A percentile compares a stretch with the other conserved stretches of the same genome.
Evolutionary conservation across 2,113 vertebrate species (phyloP).

Genomic region (Epinephelus moara): DNA sequence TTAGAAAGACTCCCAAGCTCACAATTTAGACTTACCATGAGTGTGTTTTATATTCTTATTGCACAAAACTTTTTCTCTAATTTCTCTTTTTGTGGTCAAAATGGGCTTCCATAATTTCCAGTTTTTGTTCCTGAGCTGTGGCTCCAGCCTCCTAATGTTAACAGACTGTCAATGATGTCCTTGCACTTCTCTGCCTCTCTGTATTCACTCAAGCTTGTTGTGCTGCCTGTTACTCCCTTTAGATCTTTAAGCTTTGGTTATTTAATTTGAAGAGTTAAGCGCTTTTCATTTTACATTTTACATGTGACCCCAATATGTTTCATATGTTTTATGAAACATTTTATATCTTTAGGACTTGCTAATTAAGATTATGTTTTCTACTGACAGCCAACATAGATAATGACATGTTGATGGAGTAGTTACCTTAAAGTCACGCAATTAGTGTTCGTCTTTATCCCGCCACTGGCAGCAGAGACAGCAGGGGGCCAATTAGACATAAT

Average conservation of each 20-base stretch:
- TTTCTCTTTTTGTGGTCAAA: not conserved
- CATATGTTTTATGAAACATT: too few relatives aligned
- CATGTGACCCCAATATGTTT: not conserved
- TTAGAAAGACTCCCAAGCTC: not conserved
- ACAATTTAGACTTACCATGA: not conserved
- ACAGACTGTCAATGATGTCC: not conserved
- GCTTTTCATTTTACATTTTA: slow-evolving; percentile 16
- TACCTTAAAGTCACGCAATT: slow-evolving; percentile 49
- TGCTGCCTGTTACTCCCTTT: not conserved
- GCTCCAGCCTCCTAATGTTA: not conserved
- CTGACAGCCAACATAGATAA: slow-evolving; percentile 24
- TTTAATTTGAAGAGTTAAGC: not conserved
- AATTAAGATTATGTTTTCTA: not conserved
- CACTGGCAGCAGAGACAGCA: slow-evolving; percentile 38
- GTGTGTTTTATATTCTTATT: too few relatives aligned
- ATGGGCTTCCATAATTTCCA: not conserved
- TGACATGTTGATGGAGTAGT: slow-evolving; percentile 5
- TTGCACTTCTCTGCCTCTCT: not conserved
- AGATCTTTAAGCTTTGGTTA: not conserved
- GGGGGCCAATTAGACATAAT: slow-evolving; percentile 35
- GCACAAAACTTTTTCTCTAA: too few relatives aligned
- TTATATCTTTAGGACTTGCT: slow-evolving; percentile 1
- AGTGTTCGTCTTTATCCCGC: slow-evolving; percentile 35
- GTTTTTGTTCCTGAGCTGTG: not conserved
- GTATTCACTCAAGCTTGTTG: not conserved